These are phyloP conservation scores for Prunella fulvescens DNA, from an alignment of 2,113 vertebrate genomes.

Conservation along the genomic window DNA sequence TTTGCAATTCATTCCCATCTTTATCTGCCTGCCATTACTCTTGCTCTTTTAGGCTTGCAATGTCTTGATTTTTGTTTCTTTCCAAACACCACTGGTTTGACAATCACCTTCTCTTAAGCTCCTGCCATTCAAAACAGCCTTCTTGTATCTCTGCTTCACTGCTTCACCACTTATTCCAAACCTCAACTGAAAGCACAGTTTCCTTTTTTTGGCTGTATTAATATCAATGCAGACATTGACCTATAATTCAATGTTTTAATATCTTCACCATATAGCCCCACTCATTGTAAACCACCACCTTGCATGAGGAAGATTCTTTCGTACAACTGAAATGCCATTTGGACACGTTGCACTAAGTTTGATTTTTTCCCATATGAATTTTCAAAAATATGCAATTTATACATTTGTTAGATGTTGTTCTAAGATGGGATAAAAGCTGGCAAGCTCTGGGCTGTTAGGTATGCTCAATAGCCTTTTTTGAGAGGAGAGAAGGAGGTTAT, in stretches of 20 bases:
- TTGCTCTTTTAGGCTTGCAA: background rate
- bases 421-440: background rate
- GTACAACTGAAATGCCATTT: background rate
- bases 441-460: background rate
- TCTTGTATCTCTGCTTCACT: background rate
- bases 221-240: background rate
- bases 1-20: background rate
- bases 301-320: background rate
- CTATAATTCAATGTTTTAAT: background rate
- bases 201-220: background rate
- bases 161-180: background rate
- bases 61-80: background rate
- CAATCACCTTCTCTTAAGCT: background rate
- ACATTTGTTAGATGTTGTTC: background rate
- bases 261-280: background rate
- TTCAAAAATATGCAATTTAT: accelerated
- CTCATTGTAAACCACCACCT: background rate
- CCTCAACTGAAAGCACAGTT: background rate
- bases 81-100: background rate
- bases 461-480: background rate
- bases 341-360: background rate
- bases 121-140: slow-evolving; percentile 16
- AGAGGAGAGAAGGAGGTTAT: background rate
- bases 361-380: background rate
- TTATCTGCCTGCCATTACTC: background rate